Evolutionary conservation across 2,113 vertebrate genomes (phyloP).

Genomic region (Hucho hucho): DNA sequence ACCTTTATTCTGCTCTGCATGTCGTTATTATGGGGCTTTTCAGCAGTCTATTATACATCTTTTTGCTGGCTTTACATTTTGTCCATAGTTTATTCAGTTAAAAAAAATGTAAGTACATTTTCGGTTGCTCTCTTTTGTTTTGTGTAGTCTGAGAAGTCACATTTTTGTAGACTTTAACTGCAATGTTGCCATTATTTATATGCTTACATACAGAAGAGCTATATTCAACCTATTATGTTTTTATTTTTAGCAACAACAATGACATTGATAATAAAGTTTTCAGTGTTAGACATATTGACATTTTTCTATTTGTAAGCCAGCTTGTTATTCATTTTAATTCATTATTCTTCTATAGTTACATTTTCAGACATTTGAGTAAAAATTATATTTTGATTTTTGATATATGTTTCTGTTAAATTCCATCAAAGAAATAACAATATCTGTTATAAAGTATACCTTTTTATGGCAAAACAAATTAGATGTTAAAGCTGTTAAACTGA

Average conservation of each 20-base stretch:
- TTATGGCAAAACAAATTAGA: constrained; percentile 40
- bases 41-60: constrained; percentile 43
- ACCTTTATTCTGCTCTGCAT: constrained; percentile 84
- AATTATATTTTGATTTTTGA: constrained; percentile 24
- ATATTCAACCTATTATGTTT: neutral
- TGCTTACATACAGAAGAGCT: constrained; percentile 18
- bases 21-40: constrained; percentile 68
- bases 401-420: constrained; percentile 18
- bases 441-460: constrained; percentile 17
- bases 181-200: constrained; percentile 16
- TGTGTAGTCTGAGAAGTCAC: constrained; percentile 2
- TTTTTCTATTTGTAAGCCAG: constrained; percentile 13
- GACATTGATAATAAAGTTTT: constrained; percentile 16
- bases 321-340: constrained; percentile 10
- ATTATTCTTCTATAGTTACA: constrained; percentile 4
- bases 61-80: constrained; percentile 45
- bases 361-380: constrained; percentile 18
- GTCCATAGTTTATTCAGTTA: constrained; percentile 7
- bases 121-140: constrained; percentile 19
- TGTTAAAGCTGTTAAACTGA: constrained; percentile 33
- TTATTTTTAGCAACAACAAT: constrained; percentile 17
- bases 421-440: constrained; percentile 24
- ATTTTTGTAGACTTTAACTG: neutral
- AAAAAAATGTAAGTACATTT: constrained; percentile 21
- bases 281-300: constrained; percentile 12